phyloP scores from a whole-genome alignment of 2,888 invertebrate species.

The Megaustenia siamemsis region DNA sequence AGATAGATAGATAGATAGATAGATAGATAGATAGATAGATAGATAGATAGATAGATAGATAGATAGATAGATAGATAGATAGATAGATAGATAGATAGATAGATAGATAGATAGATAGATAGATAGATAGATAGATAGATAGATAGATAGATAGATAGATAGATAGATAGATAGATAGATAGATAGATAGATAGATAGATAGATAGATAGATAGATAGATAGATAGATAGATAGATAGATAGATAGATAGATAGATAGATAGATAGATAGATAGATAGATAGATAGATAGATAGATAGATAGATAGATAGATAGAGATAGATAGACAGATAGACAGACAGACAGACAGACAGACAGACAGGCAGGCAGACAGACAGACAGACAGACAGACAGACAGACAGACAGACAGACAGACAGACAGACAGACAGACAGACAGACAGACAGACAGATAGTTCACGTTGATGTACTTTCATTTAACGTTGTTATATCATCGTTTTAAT shows the following conservation, averaged over 20 bases:
- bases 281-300: conserved; percentile 22
- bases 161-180: conserved; percentile 12
- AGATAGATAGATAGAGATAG: background rate
- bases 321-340: too few species aligned
- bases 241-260: conserved; percentile 22
- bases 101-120: background rate
- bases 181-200: conserved; percentile 22
- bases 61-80: background rate
- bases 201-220: conserved; percentile 22
- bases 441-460: too few species aligned
- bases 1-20: conserved; percentile 9
- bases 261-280: conserved; percentile 22
- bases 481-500: too few species aligned
- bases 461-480: too few species aligned
- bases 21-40: conserved; percentile 9
- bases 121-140: background rate
- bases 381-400: too few species aligned
- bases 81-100: background rate
- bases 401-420: too few species aligned
- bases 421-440: too few species aligned
- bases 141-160: conserved; percentile 9
- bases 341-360: too few species aligned
- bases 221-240: conserved; percentile 22
- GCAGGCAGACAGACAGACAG: too few species aligned
- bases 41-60: conserved; percentile 9